Base-by-base conservation (phyloP, 2,888 invertebrate genomes). In the Onthophagus sagittarius region DNA sequence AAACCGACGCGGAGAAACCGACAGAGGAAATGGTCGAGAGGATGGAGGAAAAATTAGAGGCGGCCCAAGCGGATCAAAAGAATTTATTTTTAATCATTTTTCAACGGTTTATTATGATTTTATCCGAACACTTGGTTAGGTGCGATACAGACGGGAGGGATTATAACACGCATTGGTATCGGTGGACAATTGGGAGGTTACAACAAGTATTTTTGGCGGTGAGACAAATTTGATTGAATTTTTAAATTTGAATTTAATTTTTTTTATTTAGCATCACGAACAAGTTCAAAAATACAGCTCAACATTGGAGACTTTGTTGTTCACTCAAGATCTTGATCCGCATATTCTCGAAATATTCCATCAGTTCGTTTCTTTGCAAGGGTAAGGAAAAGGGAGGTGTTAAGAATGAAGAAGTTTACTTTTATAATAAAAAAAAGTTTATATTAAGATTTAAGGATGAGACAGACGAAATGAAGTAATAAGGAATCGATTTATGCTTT, bases 291-390 rank as follows among this genome's bases (percentile, higher is more conserved):
- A 96, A 83, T 98, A 98, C 88, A 96, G 96, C 85, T 94, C 94
- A 78, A 98, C 98, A 0, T 86, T 99, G 85, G 98, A 98, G 85
- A 96, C 96, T 0, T 88, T 99, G 67, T 90, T 99, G 64, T 99
- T 99, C 86, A 98, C 98, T 0, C 96, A 95, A 80, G 98, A 98
- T 85, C 88, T 98, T 83, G 99, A 99, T 84, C 92, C 95, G 2
- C 97, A 98, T 85, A 97, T 99, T 82, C 87, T 98, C 76, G 97
- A 98, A 85, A 94, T 98, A 74, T 99, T 98, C 89, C 97, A 98
- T 83, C 98, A 99, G 86, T 99, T 99, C 86, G 93, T 97, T 77
- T 96, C 98, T 69, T 88, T 99, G 39, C 89, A 93, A 71, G 91
- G 93, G 62, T 95, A 89, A 87, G 63, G 62, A 14, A 14, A 70